Evolutionary conservation across 2,797 vertebrate genomes (phyloP).

Genomic region (Onychomys torridus): DNA sequence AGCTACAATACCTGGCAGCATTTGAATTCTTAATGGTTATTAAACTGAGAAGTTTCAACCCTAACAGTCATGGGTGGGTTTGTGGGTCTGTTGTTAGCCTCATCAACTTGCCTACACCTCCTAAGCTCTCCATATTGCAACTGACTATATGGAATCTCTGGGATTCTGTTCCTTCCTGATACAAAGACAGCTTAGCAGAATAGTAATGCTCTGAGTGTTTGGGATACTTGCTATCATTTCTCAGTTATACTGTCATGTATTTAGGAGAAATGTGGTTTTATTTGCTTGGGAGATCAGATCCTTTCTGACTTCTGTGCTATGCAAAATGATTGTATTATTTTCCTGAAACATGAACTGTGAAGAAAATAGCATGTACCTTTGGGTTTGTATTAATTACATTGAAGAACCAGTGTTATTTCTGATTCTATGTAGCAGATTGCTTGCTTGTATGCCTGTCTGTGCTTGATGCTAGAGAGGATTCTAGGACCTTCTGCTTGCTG

Average conservation of each 20-base stretch:
- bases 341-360: background rate
- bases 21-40: slow-evolving; percentile 88
- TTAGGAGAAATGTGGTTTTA: background rate
- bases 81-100: rapidly evolving
- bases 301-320: background rate
- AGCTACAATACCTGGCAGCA: background rate
- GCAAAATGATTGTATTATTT: background rate
- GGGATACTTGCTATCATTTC: background rate
- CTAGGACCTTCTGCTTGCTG: background rate
- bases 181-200: no score
- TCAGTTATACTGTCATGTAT: background rate
- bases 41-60: slow-evolving; percentile 84
- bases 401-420: background rate
- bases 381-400: background rate
- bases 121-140: no score
- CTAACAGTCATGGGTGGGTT: background rate
- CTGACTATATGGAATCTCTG: background rate
- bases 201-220: background rate
- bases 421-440: background rate
- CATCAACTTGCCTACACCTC: rapidly evolving
- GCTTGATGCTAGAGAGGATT: background rate
- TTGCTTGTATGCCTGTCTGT: rapidly evolving
- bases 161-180: background rate
- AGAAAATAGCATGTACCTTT: background rate
- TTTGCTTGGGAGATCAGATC: background rate